These are phyloP conservation scores for Rhyacichthys aspro DNA, from an alignment of 2,797 vertebrate species.

Conservation along the genomic window DNA sequence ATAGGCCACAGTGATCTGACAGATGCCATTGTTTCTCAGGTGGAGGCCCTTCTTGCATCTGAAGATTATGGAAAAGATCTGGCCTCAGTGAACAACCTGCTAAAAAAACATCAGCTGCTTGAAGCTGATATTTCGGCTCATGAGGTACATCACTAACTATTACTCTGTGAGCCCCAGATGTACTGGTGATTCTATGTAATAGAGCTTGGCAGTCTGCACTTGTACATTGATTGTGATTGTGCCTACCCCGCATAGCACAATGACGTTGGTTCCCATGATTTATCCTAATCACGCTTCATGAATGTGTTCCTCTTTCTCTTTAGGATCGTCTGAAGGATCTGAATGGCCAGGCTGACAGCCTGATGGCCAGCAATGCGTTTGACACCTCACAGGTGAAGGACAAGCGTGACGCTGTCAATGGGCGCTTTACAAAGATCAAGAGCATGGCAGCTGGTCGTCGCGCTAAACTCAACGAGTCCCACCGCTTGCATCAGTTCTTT, in stretches of 20 bases:
- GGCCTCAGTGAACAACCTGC: slow-evolving; percentile 96
- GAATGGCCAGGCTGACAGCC: slow-evolving; percentile 94
- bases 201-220: no score
- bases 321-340: slow-evolving; percentile 97
- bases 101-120: slow-evolving; percentile 97
- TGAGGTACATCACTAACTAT: slow-evolving; percentile 79
- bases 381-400: slow-evolving; percentile 96
- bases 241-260: no score
- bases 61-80: slow-evolving; percentile 99
- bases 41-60: slow-evolving; percentile 96
- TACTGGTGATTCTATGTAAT: no score
- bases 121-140: slow-evolving; percentile 98
- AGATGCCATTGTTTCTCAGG: slow-evolving; percentile 72
- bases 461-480: slow-evolving; percentile 92
- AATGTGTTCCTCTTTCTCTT: neutral
- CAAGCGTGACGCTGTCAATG: slow-evolving; percentile 91
- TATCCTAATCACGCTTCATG: no score
- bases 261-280: no score
- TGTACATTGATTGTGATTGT: no score
- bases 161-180: slow-evolving; percentile 14
- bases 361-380: slow-evolving; percentile 96
- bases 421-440: slow-evolving; percentile 93
- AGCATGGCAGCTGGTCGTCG: slow-evolving; percentile 90
- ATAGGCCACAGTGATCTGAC: neutral
- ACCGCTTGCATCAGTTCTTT: slow-evolving; percentile 98